Conservation (phyloP, 92 coral and sea anemone genomes). For the Parazoanthus darwini region DNA sequence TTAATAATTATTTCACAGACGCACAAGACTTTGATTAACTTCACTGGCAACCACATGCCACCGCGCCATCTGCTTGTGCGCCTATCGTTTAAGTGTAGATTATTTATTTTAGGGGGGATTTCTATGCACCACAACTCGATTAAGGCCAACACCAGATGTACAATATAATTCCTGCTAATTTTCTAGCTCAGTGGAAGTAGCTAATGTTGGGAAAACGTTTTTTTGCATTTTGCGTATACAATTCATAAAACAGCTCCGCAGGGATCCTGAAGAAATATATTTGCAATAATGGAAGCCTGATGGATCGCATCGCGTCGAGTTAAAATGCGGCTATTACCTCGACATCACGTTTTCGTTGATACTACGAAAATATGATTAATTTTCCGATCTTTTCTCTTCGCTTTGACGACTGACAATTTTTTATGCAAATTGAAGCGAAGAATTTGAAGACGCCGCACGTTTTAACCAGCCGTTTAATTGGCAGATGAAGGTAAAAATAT, state of each 20-base stretch:
- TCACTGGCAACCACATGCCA: slow-evolving; percentile 22
- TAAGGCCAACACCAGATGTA: slow-evolving; percentile 29
- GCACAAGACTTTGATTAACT: slow-evolving; percentile 30
- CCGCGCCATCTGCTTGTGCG: slow-evolving; percentile 38
- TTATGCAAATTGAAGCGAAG: slow-evolving; percentile 35
- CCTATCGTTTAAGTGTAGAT: neutral
- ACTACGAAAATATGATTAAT: slow-evolving; percentile 9
- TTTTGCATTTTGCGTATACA: slow-evolving; percentile 13
- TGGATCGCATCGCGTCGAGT: neutral
- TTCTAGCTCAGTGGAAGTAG: neutral
- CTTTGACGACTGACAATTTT: neutral
- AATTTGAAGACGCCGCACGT: neutral
- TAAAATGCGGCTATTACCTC: slow-evolving; percentile 24
- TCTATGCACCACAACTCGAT: slow-evolving; percentile 16
- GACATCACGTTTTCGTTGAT: slow-evolving; percentile 32
- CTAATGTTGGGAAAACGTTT: neutral
- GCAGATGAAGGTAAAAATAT: slow-evolving; percentile 2
- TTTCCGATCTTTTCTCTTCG: neutral
- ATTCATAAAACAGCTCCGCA: slow-evolving; percentile 21
- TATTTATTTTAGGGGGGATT: slow-evolving; percentile 32
- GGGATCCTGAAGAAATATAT: slow-evolving; percentile 13
- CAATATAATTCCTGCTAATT: neutral
- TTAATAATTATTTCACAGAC: slow-evolving; percentile 7
- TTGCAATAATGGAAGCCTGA: slow-evolving; percentile 15
- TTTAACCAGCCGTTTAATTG: neutral